Evolutionary conservation across 2,113 vertebrate genomes (phyloP).

Genomic region (Mastomys natalensis): DNA sequence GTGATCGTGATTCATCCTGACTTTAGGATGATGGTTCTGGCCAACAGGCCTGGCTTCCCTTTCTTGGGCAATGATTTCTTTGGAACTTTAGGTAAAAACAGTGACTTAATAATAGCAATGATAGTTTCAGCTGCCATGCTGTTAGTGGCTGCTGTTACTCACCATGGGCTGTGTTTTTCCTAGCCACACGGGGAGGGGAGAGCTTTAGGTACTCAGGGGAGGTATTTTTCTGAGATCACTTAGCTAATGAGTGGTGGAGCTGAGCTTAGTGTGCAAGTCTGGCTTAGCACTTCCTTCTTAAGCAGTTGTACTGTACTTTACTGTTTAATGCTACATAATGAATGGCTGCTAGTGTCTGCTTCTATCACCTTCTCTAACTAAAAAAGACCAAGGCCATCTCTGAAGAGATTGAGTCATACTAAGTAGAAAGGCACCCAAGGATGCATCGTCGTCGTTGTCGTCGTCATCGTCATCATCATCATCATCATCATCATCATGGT

Average conservation of each 20-base stretch:
- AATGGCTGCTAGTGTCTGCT: background rate
- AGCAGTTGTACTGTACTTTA: background rate
- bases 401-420: background rate
- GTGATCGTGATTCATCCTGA: conserved; percentile 94
- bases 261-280: background rate
- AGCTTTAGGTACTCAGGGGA: background rate
- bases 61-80: conserved; percentile 99
- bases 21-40: conserved; percentile 98
- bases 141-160: background rate
- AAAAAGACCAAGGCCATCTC: background rate
- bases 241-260: background rate
- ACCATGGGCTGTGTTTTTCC: background rate
- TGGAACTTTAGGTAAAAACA: conserved; percentile 93
- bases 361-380: background rate
- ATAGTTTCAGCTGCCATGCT: background rate
- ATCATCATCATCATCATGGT: background rate
- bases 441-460: too few species aligned
- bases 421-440: background rate
- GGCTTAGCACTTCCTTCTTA: conserved; percentile 44
- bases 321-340: background rate
- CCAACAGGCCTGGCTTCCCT: conserved; percentile 98
- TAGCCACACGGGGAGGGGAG: background rate
- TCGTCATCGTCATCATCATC: too few species aligned
- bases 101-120: background rate
- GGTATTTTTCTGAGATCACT: background rate